Evolutionary conservation across 2,888 invertebrate species (phyloP), one percentile per base, ranked within the genome.

Genomic region (Hirtodrosophila alboralis): DNA sequence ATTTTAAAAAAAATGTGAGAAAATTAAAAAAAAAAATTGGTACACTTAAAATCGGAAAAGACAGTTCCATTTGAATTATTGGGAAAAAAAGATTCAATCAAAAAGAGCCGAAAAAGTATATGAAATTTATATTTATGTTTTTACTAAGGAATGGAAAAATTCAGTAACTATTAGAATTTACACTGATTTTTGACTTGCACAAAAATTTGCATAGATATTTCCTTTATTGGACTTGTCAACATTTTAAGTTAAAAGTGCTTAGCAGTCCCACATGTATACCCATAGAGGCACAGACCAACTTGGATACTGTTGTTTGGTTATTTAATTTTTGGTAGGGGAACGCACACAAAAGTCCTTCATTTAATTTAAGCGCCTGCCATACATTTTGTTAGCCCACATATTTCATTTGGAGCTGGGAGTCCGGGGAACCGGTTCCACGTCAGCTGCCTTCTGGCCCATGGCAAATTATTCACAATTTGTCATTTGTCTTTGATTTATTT

Each of bases 381-480:
- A 80, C 73, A 83, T 85, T 85, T 66, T 75, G 67, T 58, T 73
- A 62, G 86, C 43, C 67, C 73, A 75, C 59, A 83, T 85, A 83
- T 80, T 85, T 80, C 73, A 83, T 49, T 72, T 54, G 43, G 51
- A 27, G 41, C 27, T 9, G 13, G 31, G 12, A 3, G 16, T 23
- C 4, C 9, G 34, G 28, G 33, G 34, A 34, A 53, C 12, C 30
- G 43, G 38, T 18, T 31, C 28, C 23, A 43, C 31, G 53, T 36
- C 53, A 48, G 56, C 60, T 67, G 61, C 73, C 63, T 76, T 77
- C 66, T 67, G 83, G 69, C 76, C 67, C 73, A 75, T 83, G 74
- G 84, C 84, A 81, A 81, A 81, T 81, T 85, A 81, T 81, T 86
- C 86, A 85, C 81, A 81, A 81, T 81, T 81, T 81, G 81, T 81